These are phyloP conservation scores for Augiades crinisus DNA, from an alignment of 2,888 invertebrate genomes.

Conservation along the genomic window DNA sequence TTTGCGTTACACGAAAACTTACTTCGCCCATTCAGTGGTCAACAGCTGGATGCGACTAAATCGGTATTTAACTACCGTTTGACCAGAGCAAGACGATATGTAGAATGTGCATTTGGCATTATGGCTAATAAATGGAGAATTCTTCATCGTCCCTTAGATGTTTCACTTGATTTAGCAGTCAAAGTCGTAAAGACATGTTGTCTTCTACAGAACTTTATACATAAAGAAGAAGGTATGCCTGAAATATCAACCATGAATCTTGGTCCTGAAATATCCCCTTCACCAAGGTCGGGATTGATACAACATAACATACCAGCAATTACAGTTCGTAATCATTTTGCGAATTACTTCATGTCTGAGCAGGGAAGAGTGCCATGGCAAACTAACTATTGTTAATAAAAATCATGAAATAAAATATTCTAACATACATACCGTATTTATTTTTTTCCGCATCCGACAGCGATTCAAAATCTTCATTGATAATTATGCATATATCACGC, in stretches of 20 bases:
- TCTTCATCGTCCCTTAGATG: not conserved
- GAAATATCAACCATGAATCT: not conserved
- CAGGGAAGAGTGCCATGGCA: slow-evolving; percentile 5
- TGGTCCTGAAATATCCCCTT: not conserved
- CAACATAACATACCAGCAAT: not conserved
- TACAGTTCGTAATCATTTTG: not conserved
- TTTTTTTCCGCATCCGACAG: slow-evolving; percentile 24
- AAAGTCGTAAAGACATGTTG: slow-evolving; percentile 3
- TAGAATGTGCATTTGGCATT: not conserved
- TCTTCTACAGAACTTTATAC: slow-evolving; percentile 4
- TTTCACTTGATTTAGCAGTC: not conserved
- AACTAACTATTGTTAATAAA: too few species aligned
- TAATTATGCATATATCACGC: slow-evolving; percentile 25
- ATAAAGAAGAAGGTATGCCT: not conserved
- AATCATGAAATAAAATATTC: not conserved
- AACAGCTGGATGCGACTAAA: slow-evolving; percentile 24
- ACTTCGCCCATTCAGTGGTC: slow-evolving; percentile 28
- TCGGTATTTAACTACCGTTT: slow-evolving; percentile 28
- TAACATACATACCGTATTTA: slow-evolving; percentile 22
- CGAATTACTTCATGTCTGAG: not conserved
- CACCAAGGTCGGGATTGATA: not conserved
- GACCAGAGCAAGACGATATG: slow-evolving; percentile 14
- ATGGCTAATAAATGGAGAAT: not conserved
- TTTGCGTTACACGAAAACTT: slow-evolving; percentile 22
- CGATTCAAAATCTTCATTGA: slow-evolving; percentile 24